Evolutionary conservation across 2,797 vertebrate genomes (phyloP), one percentile per base, ranked within the genome.

Genomic region (Hydrophis major): DNA sequence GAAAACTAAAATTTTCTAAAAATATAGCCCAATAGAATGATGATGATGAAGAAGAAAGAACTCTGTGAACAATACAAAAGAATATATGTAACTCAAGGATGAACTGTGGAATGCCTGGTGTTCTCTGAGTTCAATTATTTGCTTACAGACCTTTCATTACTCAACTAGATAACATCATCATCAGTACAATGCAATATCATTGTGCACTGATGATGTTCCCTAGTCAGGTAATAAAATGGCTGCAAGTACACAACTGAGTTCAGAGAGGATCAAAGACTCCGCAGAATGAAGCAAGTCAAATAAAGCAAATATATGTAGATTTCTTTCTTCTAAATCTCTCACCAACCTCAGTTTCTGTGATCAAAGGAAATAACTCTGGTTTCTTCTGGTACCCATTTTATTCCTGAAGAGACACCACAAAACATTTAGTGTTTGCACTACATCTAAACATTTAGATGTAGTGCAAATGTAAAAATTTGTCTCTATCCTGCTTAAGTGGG

Each of bases 261-360:
- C 63, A 66, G 13, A 66, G 28, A n/a, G 1, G 12, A 66, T 12
- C 28, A 0, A 66, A 66, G 63, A 13, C 13, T 66, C 28, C 28
- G n/a, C 12, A 90, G 13, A 42, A 57, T 28, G n/a, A 32, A 87
- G 42, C 50, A 27, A 7, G 25, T n/a, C 25, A 57, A 27, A 57
- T 42, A 50, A 89, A 93, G 5, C 16, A 42, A 86, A 50, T 63
- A 47, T 5, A 10, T 4, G 7, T 32, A 7, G 61, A 53, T 55
- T 60, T 14, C 37, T 2, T 74, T 8, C 16, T 27, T 87, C 50
- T 47, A 59, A 18, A 69, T 74, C 4, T 12, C 97, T 98, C 95
- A 99, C 99, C 99, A 99, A 96, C 99, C 99, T 55, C 99, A 98
- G 97, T 99, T 99, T 93, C 99, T 98, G 95, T 98, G 99, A 96